phyloP scores from a whole-genome alignment of 2,797 vertebrate species.

The Taenioides sp. region DNA sequence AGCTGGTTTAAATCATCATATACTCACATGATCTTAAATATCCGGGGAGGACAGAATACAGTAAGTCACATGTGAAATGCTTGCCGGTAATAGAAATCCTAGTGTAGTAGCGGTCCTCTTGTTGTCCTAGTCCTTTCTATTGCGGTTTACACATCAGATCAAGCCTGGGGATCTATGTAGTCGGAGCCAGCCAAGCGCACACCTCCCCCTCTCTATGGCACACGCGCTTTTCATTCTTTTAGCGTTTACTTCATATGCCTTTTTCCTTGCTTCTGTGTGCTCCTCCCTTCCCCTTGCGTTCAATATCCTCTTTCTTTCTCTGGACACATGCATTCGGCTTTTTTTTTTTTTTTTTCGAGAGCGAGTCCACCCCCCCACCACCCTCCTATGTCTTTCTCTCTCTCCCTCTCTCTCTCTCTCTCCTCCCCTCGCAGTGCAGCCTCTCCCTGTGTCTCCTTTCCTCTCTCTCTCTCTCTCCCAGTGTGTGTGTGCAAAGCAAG shows the following conservation, averaged over 20 bases:
- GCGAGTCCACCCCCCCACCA: slow-evolving; percentile 22
- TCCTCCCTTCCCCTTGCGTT: slow-evolving; percentile 79
- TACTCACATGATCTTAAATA: slow-evolving; percentile 75
- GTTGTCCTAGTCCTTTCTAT: slow-evolving; percentile 56
- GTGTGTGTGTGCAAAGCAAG: slow-evolving; percentile 80
- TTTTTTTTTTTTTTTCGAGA: slow-evolving; percentile 43
- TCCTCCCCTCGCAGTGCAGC: slow-evolving; percentile 57
- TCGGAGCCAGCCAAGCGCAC: slow-evolving; percentile 58
- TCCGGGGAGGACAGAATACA: slow-evolving; percentile 65
- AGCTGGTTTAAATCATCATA: slow-evolving; percentile 42
- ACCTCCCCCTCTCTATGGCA: slow-evolving; percentile 59
- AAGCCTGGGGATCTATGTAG: slow-evolving; percentile 49
- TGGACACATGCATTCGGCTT: slow-evolving; percentile 76
- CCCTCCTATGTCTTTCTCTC: slow-evolving; percentile 60
- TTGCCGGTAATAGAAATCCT: slow-evolving; percentile 51
- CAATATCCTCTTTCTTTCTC: slow-evolving; percentile 81
- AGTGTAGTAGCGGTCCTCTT: slow-evolving; percentile 40
- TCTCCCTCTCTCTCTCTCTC: slow-evolving; percentile 26
- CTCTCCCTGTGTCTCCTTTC: slow-evolving; percentile 72
- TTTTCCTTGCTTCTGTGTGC: slow-evolving; percentile 77
- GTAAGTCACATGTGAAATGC: slow-evolving; percentile 68
- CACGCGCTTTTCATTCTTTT: slow-evolving; percentile 66
- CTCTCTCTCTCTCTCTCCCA: slow-evolving; percentile 65
- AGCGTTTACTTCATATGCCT: slow-evolving; percentile 69
- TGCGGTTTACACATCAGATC: slow-evolving; percentile 54